Evolutionary conservation across 2,888 invertebrate species (phyloP).

Genomic region (Pristionchus mayeri): DNA sequence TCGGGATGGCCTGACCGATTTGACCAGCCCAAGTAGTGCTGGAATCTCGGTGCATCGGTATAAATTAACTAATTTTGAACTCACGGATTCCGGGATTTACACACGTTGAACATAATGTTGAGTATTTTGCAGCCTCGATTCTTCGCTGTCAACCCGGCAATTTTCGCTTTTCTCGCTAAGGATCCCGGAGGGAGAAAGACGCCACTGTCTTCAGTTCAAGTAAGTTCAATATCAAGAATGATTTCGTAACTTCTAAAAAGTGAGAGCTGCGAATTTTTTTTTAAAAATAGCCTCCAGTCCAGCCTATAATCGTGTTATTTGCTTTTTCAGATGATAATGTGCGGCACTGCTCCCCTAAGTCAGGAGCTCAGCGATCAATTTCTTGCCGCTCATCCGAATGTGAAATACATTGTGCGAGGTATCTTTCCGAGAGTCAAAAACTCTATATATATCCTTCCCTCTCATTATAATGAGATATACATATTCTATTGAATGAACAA

Average conservation of each 20-base stretch:
- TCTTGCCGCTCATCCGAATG: not conserved
- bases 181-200: not conserved
- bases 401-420: not conserved
- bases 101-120: too few relatives aligned
- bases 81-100: not conserved
- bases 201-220: not conserved
- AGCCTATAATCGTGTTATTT: too few relatives aligned
- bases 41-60: not conserved
- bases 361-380: constrained; percentile 4
- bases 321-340: constrained; percentile 5
- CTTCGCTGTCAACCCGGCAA: not conserved
- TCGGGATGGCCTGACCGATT: too few relatives aligned
- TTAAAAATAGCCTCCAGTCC: too few relatives aligned
- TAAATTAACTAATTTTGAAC: not conserved
- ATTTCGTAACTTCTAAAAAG: too few relatives aligned
- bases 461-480: too few relatives aligned
- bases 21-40: too few relatives aligned
- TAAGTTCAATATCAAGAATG: not conserved
- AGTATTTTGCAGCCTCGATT: not conserved
- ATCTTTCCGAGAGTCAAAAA: too few relatives aligned
- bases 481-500: too few relatives aligned
- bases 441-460: too few relatives aligned
- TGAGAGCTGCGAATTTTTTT: too few relatives aligned
- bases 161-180: not conserved
- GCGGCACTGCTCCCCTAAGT: not conserved